A percentile compares a stretch with the other conserved stretches of the same genome.
phyloP scores from a whole-genome alignment of 2,888 invertebrate species.

The Nineta flava region DNA sequence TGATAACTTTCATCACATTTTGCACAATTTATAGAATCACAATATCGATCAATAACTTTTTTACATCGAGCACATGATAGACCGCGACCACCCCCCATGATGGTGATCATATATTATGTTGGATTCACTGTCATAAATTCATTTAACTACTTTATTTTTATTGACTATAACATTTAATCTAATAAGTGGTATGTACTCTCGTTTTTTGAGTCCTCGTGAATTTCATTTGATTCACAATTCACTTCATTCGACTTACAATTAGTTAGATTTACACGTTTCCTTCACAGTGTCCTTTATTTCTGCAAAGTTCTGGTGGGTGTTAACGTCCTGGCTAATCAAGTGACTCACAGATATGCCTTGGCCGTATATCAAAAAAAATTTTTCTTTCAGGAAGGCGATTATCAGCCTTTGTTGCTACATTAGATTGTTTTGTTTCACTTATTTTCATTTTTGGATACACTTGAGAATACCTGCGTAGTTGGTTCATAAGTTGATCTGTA shows the following conservation, averaged over 20 bases:
- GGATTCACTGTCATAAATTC: neutral
- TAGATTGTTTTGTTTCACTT: neutral
- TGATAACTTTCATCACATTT: too few species aligned
- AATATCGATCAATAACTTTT: too few species aligned
- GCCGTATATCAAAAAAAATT: neutral
- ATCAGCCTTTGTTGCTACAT: neutral
- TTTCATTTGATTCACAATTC: neutral
- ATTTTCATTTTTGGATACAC: neutral
- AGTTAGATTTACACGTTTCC: neutral
- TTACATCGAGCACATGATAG: too few species aligned
- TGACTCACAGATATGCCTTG: neutral
- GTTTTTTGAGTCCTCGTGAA: neutral
- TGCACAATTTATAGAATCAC: too few species aligned
- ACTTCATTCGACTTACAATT: neutral
- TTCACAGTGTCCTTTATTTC: neutral
- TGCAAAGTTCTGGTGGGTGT: neutral
- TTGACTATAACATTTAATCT: neutral
- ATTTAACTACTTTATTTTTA: neutral
- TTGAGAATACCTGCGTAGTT: constrained; percentile 1
- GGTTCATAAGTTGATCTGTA: constrained; percentile 4
- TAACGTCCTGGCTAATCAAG: neutral
- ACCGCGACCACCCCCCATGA: too few species aligned
- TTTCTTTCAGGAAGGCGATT: neutral
- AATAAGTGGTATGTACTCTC: neutral
- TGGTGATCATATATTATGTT: neutral